Base-by-base conservation (phyloP, 2,888 invertebrate genomes). In the Auanema sp. region DNA sequence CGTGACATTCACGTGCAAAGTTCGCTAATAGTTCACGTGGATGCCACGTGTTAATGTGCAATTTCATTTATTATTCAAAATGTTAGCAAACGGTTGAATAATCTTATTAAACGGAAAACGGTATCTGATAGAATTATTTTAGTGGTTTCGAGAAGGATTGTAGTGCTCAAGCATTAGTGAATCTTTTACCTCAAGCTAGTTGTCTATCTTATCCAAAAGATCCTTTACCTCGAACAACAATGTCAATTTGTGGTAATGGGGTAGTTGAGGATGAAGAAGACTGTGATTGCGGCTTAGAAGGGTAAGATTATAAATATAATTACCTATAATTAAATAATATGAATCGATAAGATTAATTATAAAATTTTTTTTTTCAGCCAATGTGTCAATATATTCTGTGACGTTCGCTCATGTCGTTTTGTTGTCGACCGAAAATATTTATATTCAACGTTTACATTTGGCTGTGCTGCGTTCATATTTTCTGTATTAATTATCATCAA, bases 251-350 rank as follows among this genome's bases (percentile, higher is more conserved):
- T 66, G 75, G 75, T 53, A 75, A 75, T 55, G 71, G 72, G n/a
- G 51, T 75, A 10, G 6, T 70, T 23, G 75, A 75, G 43, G 60
- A 59, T 11, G 69, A 68, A 14, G 75, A 75, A 43, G 68, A 75
- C 24, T 75, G 75, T 54, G 75, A 75, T 59, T 75, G 75, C 62
- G 75, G 75, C 11, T 72, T 69, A 12, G 63, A 59, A 2, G 68
- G 62, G 75, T 75, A 11, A 21, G 52, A 33, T 33, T 47, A 16
- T 23, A 24, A 43, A 42, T 49, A 14, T 40, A 23, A 21, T n/a
- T 2, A 42, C 33, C 41, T 60, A 14, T 54, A 40, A 44, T 50
- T 5, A 50, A 14, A 16, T 12, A 24, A 14, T 14, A 33, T 25
- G 21, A 23, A 5, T 33, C 24, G 42, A 60, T 60, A 16, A 11